phyloP scores from a whole-genome alignment of 30 jellyfish, hydroid and myxozoan species.

The Morbakka virulenta region DNA sequence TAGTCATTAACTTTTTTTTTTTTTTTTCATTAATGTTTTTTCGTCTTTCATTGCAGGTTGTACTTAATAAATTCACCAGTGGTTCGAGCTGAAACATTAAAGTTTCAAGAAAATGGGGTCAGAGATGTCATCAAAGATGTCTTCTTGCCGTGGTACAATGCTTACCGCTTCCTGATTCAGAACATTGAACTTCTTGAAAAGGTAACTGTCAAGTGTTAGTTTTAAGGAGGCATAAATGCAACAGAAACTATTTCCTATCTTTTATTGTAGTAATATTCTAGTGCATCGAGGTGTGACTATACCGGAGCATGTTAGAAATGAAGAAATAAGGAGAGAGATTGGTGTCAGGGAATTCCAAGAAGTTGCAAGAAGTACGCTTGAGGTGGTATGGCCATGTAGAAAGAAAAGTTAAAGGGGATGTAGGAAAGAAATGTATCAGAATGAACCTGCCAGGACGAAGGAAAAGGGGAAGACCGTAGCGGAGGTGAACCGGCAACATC shows the following conservation, averaged over 20 bases:
- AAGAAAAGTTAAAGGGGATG: too few species aligned
- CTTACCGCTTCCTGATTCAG: conserved; percentile 84
- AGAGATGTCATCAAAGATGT: conserved; percentile 93
- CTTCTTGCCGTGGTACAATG: conserved; percentile 95
- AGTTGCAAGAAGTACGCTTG: too few species aligned
- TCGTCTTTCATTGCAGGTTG: conserved; percentile 26
- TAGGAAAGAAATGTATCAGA: too few species aligned
- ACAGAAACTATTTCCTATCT: not conserved
- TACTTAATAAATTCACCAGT: conserved; percentile 98
- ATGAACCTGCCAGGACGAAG: too few species aligned
- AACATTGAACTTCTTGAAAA: conserved; percentile 76
- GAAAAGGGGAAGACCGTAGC: too few species aligned
- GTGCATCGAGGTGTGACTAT: not conserved
- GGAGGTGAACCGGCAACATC: too few species aligned
- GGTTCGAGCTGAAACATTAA: conserved; percentile 89
- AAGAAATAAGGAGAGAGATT: too few species aligned
- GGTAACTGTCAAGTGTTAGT: conserved; percentile 20
- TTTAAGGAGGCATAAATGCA: not conserved
- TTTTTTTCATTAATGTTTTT: not conserved
- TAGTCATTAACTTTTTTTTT: not conserved
- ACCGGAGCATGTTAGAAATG: not conserved
- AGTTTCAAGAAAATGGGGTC: conserved; percentile 92
- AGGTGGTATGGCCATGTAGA: too few species aligned
- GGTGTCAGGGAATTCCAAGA: too few species aligned
- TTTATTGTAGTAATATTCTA: not conserved